phyloP scores from a whole-genome alignment of 2,797 vertebrate genomes.

The Iguana delicatissima region DNA sequence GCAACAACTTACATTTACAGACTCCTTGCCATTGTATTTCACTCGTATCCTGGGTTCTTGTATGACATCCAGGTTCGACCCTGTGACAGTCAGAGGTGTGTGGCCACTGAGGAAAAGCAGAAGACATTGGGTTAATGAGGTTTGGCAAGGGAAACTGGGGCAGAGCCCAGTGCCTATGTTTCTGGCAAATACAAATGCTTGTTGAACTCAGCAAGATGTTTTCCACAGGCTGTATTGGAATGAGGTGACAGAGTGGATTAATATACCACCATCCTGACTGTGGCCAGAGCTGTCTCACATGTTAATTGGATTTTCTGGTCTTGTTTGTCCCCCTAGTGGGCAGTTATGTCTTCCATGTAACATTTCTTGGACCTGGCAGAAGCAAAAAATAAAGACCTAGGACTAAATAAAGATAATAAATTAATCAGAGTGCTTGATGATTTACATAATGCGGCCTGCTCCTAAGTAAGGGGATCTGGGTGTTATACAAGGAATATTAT shows the following conservation, averaged over 20 bases:
- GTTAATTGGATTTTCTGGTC: background rate
- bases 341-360: conserved; percentile 27
- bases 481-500: background rate
- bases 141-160: conserved; percentile 11
- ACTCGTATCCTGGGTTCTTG: conserved; percentile 96
- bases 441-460: background rate
- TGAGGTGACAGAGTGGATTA: background rate
- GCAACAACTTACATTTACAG: conserved; percentile 91
- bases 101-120: conserved; percentile 85
- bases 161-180: background rate
- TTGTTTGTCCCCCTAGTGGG: conserved; percentile 24
- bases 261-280: background rate
- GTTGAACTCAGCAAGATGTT: conserved; percentile 15
- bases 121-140: conserved; percentile 48
- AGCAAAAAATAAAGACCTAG: conserved; percentile 43
- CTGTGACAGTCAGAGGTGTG: conserved; percentile 92
- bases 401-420: conserved; percentile 57
- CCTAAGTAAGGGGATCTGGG: background rate
- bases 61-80: conserved; percentile 97
- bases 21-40: conserved; percentile 94
- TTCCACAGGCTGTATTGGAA: conserved; percentile 26
- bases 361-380: background rate
- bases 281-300: background rate
- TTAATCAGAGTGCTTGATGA: conserved; percentile 53
- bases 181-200: conserved; percentile 1